Base-by-base conservation (phyloP, 64 coral and sea anemone genomes). In the Porites lutea region DNA sequence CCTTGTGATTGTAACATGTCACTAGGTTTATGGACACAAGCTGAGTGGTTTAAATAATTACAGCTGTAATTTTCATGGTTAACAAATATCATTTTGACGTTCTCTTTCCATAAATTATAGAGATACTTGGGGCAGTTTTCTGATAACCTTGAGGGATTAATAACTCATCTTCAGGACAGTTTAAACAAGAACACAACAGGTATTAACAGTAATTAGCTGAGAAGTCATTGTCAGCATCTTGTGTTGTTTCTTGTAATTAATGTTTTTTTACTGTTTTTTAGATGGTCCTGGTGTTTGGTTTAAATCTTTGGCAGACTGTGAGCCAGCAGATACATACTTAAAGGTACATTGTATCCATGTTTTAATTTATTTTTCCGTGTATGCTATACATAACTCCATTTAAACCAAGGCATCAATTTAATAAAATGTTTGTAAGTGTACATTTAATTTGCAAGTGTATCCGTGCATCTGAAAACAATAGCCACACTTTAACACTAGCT, bases 271-370 rank as follows among this genome's bases (percentile, higher is more conserved):
- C 53, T 62, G 27, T 37, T 37, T 37, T 74, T 19, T 62, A 95
- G 93, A 95, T 88, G 91, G 92, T 16, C 57, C 90, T 61, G 95
- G 95, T 61, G 46, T 90, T 81, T 96, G 95, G 95, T 96, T 96
- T 65, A 96, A 96, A 81, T 77, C 90, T 22, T 11, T 93, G 76
- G 86, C 95, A 60, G 95, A 96, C 2, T 88, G 74, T 44, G 95
- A 96, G 13, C 95, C 95, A 4, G 86, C 95, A 60, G 95, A 96
- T 49, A 96, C 95, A 16, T 96, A 96, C 64, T 82, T 96, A 61
- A 96, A 96, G 92, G 95, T 93, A 37, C 27, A 58, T 69, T 16
- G 43, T 3, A 12, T 75, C 16, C 5, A 50, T 51, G 0, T 15
- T 75, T 49, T 50, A 37, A 37, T 37, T 37, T 37, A 37, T 37